Evolutionary conservation across 1,140 invertebrate genomes (phyloP).

Genomic region (Akabosia matsudoensis): DNA sequence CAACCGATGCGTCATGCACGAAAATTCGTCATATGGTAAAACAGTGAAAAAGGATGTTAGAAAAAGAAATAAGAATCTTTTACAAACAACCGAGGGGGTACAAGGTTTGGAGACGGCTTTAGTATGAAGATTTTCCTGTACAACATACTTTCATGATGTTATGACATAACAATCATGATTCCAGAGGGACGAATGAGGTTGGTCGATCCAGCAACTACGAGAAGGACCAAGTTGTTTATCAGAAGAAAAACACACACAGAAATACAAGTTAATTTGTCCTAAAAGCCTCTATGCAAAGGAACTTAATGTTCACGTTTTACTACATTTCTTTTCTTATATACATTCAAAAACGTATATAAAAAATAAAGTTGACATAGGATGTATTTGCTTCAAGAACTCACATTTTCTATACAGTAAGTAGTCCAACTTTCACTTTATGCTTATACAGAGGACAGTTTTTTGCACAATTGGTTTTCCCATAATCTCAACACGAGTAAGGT

Average conservation of each 20-base stretch:
- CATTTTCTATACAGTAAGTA: no score
- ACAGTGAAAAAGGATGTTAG: not conserved
- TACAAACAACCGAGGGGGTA: not conserved
- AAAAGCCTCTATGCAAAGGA: not conserved
- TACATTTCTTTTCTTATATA: not conserved
- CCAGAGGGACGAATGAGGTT: constrained; percentile 15
- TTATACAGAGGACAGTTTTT: no score
- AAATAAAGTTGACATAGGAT: not conserved
- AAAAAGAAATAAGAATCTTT: not conserved
- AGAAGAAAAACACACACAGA: not conserved
- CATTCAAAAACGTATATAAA: not conserved
- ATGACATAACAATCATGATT: constrained; percentile 13
- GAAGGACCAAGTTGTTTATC: not conserved
- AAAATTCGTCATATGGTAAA: not conserved
- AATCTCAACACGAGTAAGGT: no score
- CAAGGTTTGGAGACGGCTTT: not conserved
- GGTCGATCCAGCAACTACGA: not conserved
- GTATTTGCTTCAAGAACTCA: no score
- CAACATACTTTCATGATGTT: constrained; percentile 1
- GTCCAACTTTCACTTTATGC: no score
- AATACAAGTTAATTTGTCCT: constrained; percentile 21
- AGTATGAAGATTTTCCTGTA: not conserved
- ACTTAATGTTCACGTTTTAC: not conserved
- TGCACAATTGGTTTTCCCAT: no score
- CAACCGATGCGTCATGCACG: not conserved